Evolutionary conservation across 37 sponge, comb jelly and placozoan species (phyloP).

Genomic region (Diacarnus erythraeanus): DNA sequence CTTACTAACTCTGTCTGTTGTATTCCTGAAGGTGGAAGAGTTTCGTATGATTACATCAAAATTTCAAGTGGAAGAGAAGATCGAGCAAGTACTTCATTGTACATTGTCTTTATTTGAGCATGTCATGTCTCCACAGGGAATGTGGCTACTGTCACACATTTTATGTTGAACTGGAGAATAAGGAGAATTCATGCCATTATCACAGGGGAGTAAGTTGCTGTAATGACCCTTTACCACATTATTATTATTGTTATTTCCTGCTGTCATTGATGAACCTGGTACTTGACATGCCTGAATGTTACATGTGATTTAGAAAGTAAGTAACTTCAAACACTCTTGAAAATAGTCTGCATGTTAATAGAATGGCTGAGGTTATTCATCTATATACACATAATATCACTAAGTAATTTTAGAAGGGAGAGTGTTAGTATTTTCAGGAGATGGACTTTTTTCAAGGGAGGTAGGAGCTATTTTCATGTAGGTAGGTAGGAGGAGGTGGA

Average conservation of each 20-base stretch:
- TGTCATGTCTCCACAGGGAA: conserved; percentile 26
- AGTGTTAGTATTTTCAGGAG: no score
- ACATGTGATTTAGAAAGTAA: conserved; percentile 31
- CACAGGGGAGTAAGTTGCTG: conserved; percentile 64
- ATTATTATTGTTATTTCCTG: not conserved
- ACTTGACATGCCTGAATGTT: no score
- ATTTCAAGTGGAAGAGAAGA: not conserved
- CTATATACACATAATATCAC: no score
- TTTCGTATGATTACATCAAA: not conserved
- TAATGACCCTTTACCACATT: not conserved
- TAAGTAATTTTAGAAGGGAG: no score
- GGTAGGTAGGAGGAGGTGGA: no score
- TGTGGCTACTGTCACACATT: conserved; percentile 59
- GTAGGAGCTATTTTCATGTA: no score
- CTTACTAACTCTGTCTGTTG: not conserved
- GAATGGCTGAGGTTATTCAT: no score
- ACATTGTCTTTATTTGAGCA: not conserved
- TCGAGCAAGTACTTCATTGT: not conserved
- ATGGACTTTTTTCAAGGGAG: no score
- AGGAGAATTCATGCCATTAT: conserved; percentile 29
- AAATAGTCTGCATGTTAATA: no score
- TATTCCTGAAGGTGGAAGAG: conserved; percentile 25
- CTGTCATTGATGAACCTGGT: not conserved
- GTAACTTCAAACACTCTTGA: no score
- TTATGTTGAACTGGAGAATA: conserved; percentile 50